Base-by-base conservation (phyloP, 2,113 vertebrate species). In the Ictidomys tridecemlineatus region DNA sequence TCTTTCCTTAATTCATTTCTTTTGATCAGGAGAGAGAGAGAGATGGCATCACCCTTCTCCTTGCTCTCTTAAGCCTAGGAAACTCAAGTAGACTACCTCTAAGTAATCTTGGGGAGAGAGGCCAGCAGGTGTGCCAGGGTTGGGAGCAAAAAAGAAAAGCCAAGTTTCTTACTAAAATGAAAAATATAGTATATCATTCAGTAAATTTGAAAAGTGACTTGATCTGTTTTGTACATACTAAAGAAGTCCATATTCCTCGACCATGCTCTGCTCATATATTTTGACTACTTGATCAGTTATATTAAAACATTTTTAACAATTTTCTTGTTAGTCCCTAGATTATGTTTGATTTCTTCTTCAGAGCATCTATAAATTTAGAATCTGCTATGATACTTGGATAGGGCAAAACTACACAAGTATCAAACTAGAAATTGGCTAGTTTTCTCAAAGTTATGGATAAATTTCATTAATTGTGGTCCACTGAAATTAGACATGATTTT, bases 61-160 rank as follows among this genome's bases (percentile, higher is more conserved):
- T 74, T 2, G 10, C 20, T 2, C 0, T 20, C 8, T 26, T 28
- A 37, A 53, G 67, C 3, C 1, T 7, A 16, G 30, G 20, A 83
- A 37, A 73, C 28, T 53, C 79, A 69, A 18, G 39, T 48, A 58
- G 79, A 20, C 28, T 56, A 69, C 8, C 22, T 80, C 48, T 16
- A 77, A 30, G 34, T 28, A 51, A 72, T 18, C 45, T 1, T 7
- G 30, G 17, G 3, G 7, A 74, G 30, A n/a, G 16, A 30, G 7
- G 10, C 14, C 45, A 1, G 18, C 26, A 82, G 20, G 32, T 8
- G 2, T 72, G 24, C 8, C 76, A 5, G n/a, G 32, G 6, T 14
- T n/a, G 2, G 45, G 28, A 45, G 8, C 45, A 69, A 9, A 18
- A 24, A 4, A 76, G 58, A 32, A 26, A 18, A 90, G 28, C 1